Evolutionary conservation across 2,888 invertebrate species (phyloP), one percentile per base, ranked within the genome.

Genomic region (Chrysotoxum bicinctum): DNA sequence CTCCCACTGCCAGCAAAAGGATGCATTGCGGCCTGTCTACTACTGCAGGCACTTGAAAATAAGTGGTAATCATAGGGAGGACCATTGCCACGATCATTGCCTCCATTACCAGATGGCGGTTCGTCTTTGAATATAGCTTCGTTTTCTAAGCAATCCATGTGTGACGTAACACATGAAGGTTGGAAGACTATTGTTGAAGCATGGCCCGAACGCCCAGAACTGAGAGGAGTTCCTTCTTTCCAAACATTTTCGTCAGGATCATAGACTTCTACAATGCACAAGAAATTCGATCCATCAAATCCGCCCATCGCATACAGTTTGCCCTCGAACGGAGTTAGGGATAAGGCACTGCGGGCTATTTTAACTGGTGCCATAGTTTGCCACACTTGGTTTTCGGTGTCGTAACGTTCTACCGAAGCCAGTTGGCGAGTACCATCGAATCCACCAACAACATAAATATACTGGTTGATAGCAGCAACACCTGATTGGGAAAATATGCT

Each of bases 391-490:
- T 94, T 94, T 91, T 97, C 97, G 0, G 97, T 97, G 91, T 97
- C 97, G 92, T 96, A 98, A 32, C 95, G 94, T 93, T 98, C 98
- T 14, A 98, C 98, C 0, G 96, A 94, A 75, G 95, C 94, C 66
- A 98, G 93, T 91, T 98, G 98, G 78, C 94, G 94, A 58, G 94
- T 93, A 12, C 97, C 97, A 92, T 98, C 97, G 92, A 97, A 98
- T n/a, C 98, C 98, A 66, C 98, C 98, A 78, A 98, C 96, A n/a
- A 97, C 98, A 92, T 97, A 98, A 87, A 98, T 96, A 91, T 94
- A 96, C 90, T 97, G 97, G 89, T 96, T 96, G 89, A 98, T 93
- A 14, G 96, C 96, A 6, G 96, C 96, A 48, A 97, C 97, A 77
- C 97, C 95, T 95, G 89, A 3, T 19, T 16, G 3, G 23, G 3